These are phyloP conservation scores for Pelvicachromis taeniatus DNA, from an alignment of 2,113 vertebrate species.

Conservation along the genomic window DNA sequence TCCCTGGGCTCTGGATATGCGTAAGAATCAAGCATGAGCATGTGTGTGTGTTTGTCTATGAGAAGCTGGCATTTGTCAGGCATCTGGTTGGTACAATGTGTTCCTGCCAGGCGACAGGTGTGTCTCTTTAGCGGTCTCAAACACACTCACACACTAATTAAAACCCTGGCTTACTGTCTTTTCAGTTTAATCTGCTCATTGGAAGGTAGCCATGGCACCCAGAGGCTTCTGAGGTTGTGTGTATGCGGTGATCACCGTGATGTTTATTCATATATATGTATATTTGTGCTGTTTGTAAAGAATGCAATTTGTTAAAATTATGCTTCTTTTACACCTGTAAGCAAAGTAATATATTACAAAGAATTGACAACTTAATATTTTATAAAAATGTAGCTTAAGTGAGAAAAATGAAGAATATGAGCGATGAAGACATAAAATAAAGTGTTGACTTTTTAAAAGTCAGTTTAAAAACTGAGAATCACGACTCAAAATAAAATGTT, in stretches of 20 bases:
- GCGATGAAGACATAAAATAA: neutral
- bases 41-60: neutral
- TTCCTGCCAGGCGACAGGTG: constrained; percentile 10
- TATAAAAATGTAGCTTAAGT: neutral
- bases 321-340: neutral
- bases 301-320: neutral
- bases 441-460: neutral
- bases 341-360: neutral
- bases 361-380: neutral
- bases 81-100: neutral
- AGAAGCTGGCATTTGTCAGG: neutral
- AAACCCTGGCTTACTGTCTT: constrained; percentile 17
- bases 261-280: neutral
- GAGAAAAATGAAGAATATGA: neutral
- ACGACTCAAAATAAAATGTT: neutral
- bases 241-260: neutral
- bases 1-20: neutral
- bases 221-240: neutral
- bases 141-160: constrained; percentile 18
- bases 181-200: neutral
- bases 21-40: neutral
- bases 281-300: neutral
- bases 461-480: neutral
- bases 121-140: neutral
- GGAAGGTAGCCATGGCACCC: constrained; percentile 10